Evolutionary conservation across 2,797 vertebrate genomes (phyloP), one percentile per base, ranked within the genome.

Genomic region (Hapalemur alaotrensis): DNA sequence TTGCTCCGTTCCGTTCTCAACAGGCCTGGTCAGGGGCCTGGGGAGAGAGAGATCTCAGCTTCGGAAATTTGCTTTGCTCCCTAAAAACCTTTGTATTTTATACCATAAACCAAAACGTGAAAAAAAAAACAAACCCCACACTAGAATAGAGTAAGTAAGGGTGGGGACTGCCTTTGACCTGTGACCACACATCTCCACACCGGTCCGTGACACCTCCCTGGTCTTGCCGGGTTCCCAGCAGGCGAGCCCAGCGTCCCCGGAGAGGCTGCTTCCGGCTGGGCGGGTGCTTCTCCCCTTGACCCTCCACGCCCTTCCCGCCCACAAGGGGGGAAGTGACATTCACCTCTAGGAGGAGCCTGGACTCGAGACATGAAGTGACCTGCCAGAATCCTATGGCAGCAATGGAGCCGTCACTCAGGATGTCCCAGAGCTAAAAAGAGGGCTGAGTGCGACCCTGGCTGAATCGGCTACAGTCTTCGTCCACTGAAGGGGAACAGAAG

Each of bases 241-340:
- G 43, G 1, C 17, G 38, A n/a, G 28, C 35, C 38, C 11, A 0
- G 76, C 6, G 0, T 32, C 73, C 4, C 8, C 1, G 4, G 30
- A 41, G n/a, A 11, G 48, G 65, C 59, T 69, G 59, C 73, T 25
- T 11, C 7, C 9, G 23, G 41, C 41, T 8, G 3, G 52, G 76
- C 80, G 30, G 5, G 7, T 2, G 4, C 14, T 17, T 18, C 48
- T 63, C 65, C 9, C 32, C 38, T 7, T 13, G 9, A 4, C 22
- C 35, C 61, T 32, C 30, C 2, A 1, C 11, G 11, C n/a, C 54
- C 28, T 10, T 0, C 0, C 20, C 52, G 8, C 8, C 52, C 52
- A 54, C 52, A 54, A 23, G 59, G 9, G 7, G 25, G 4, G 35
- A 67, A 18, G 50, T 15, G 35, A 5, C 5, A 0, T 18, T 32